phyloP scores from a whole-genome alignment of 2,888 invertebrate species.

The Pandemis corylana region DNA sequence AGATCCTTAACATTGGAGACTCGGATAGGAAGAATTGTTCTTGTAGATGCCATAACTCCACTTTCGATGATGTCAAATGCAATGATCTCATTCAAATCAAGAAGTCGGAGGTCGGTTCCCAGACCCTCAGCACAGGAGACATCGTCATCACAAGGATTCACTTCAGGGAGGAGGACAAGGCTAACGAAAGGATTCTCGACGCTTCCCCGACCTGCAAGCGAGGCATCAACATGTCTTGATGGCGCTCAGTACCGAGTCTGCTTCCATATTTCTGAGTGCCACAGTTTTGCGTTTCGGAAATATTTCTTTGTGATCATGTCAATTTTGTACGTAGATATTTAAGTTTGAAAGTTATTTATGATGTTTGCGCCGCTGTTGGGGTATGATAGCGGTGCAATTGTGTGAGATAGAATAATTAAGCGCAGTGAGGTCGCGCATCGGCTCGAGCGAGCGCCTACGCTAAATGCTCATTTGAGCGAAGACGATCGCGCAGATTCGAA shows the following conservation, averaged over 20 bases:
- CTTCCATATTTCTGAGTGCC: constrained; percentile 78
- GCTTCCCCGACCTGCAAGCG: constrained; percentile 77
- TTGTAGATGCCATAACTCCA: constrained; percentile 84
- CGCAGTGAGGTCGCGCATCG: constrained; percentile 73
- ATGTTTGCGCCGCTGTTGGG: constrained; percentile 44
- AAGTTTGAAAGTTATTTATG: constrained; percentile 55
- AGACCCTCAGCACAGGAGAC: constrained; percentile 96
- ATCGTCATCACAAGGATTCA: constrained; percentile 95
- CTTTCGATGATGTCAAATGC: constrained; percentile 71
- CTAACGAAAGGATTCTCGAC: constrained; percentile 76
- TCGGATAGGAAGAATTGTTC: constrained; percentile 79
- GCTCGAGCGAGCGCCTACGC: constrained; percentile 73
- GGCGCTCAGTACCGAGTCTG: constrained; percentile 59
- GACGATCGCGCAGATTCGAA: constrained; percentile 72
- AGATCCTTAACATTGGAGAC: constrained; percentile 78
- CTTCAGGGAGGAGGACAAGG: constrained; percentile 81
- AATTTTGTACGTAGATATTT: constrained; percentile 63
- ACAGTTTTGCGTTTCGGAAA: constrained; percentile 69
- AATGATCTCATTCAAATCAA: constrained; percentile 79
- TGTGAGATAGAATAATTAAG: constrained; percentile 76
- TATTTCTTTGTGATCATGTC: constrained; percentile 73
- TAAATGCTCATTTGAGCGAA: constrained; percentile 81
- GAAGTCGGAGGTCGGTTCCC: constrained; percentile 87
- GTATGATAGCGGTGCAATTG: constrained; percentile 65
- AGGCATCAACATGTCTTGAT: constrained; percentile 78